A percentile compares a stretch with the other conserved stretches of the same genome.
Evolutionary conservation across 1,140 invertebrate genomes (phyloP).

Genomic region (Phenacoccus solenopsis): DNA sequence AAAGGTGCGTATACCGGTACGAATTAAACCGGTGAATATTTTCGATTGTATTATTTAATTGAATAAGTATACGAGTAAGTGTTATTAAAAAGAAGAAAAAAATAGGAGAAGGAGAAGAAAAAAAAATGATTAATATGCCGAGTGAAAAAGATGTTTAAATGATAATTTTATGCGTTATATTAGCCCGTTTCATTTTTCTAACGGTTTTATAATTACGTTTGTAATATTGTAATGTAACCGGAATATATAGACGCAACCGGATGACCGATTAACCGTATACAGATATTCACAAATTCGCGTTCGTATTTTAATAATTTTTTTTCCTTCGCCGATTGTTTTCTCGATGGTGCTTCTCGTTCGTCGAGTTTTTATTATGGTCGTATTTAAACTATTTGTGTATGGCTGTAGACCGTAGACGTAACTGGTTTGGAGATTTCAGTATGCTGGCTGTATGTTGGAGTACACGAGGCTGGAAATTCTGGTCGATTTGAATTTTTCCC

Average conservation of each 20-base stretch:
- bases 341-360: too few relatives aligned
- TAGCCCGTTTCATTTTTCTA: background rate
- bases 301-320: background rate
- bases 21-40: too few relatives aligned
- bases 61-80: background rate
- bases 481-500: too few relatives aligned
- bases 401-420: background rate
- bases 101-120: too few relatives aligned
- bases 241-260: background rate
- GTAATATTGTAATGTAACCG: background rate
- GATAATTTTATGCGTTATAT: background rate
- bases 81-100: too few relatives aligned
- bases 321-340: background rate
- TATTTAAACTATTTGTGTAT: background rate
- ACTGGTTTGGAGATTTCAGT: too few relatives aligned
- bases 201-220: background rate
- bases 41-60: constrained; percentile 3
- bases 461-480: too few relatives aligned
- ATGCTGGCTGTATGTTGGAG: too few relatives aligned
- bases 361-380: background rate
- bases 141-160: constrained; percentile 3
- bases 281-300: background rate
- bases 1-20: too few relatives aligned
- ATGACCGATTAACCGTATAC: background rate
- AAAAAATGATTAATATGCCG: background rate